Conservation (phyloP, 2,797 vertebrate genomes). For the Remorina albescens region DNA sequence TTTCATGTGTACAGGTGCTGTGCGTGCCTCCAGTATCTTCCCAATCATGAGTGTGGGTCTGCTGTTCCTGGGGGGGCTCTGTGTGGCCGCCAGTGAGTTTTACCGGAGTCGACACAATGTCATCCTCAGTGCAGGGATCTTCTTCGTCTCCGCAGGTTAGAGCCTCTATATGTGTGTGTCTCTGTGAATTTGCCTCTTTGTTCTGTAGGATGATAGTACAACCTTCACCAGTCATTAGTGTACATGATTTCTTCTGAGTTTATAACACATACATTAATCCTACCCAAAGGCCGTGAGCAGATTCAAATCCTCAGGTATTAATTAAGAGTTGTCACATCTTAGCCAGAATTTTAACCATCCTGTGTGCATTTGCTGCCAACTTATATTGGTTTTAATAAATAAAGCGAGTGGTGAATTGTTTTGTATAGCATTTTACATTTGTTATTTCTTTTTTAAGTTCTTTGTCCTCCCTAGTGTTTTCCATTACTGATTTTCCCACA, state of each 20-base stretch:
- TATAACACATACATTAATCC: not conserved
- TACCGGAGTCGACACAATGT: slow-evolving; percentile 98
- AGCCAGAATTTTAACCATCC: not conserved
- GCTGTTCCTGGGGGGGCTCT: slow-evolving; percentile 96
- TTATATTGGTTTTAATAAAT: not conserved
- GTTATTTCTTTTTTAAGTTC: not conserved
- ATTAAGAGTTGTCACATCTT: not conserved
- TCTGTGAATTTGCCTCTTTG: not conserved
- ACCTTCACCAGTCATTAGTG: slow-evolving; percentile 6
- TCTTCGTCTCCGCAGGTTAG: slow-evolving; percentile 97
- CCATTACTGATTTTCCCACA: not conserved
- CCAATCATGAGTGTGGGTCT: slow-evolving; percentile 98
- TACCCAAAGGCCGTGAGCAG: not conserved
- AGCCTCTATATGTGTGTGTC: slow-evolving; percentile 19
- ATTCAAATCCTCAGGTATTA: not conserved
- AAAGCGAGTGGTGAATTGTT: slow-evolving; percentile 3
- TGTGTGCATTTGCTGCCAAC: not conserved
- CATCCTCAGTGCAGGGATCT: slow-evolving; percentile 98
- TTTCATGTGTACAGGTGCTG: slow-evolving; percentile 86
- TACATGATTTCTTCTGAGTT: not conserved
- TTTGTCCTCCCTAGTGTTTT: not conserved
- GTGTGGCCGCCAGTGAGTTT: slow-evolving; percentile 97
- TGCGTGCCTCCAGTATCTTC: slow-evolving; percentile 97
- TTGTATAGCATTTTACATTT: not conserved
- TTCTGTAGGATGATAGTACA: not conserved